Evolutionary conservation across 2,888 invertebrate genomes (phyloP), one percentile per base, ranked within the genome.

Genomic region (Dusona sp.): DNA sequence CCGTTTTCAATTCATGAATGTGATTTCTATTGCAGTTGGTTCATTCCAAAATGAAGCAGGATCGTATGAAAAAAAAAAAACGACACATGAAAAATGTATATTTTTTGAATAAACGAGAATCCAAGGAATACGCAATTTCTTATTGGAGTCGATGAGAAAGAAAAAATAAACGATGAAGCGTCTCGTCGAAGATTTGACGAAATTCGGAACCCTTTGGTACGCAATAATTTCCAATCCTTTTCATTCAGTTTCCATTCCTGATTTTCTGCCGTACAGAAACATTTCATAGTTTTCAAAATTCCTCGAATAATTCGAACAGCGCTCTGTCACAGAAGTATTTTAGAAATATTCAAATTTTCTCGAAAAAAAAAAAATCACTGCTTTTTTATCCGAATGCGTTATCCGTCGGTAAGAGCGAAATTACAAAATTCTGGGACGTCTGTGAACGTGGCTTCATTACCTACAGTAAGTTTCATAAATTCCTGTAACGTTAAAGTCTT

Each of bases 31-130:
- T 70, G 6, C 42, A 29, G 42, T 72, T 25, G 29, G 9, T 48
- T 19, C 4, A 42, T 11, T 11, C 42, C 22, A 22, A 25, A 68
- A 48, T 48, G 19, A 48, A 70, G 16, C 19, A 16, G 19, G 3
- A 29, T 45, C 16, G 16, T 29, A 16, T 6, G 42, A 45, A 42
- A 16, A 61, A 42, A 16, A 61, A 9, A 45, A 25, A 19, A 9
- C 70, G 9, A 45, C 19, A 29, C 29, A 61, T 36, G n/a, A 29
- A 19, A 54, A 73, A 73, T 73, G 72, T 73, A 73, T n/a, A 54
- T 22, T n/a, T 73, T 36, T 3, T 51, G 22, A 73, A 73, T 73
- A 73, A 73, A 73, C 36, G 16, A 54, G n/a, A 48, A 19, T 29
- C 48, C 19, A 29, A 29, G 70, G 33, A 22, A 70, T 11, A 19